Conservation (phyloP, 2,888 invertebrate species). For the Rhyacophila evoluta region DNA sequence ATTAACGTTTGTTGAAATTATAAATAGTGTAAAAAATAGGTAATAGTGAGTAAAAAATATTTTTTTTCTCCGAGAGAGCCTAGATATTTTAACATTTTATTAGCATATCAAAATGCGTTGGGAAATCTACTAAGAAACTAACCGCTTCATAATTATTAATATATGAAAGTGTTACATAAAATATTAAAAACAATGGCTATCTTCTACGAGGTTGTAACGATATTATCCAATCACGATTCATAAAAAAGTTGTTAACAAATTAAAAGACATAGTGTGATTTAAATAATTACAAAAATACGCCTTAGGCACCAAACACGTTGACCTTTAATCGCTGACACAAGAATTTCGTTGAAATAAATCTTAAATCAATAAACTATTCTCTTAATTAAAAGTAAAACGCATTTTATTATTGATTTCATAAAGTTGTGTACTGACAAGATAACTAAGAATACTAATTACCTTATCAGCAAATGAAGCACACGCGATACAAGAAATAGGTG, state of each 20-base stretch:
- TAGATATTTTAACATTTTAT: too few species aligned
- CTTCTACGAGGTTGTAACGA: neutral
- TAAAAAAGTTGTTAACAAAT: slow-evolving; percentile 19
- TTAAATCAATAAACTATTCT: neutral
- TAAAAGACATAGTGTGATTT: slow-evolving; percentile 16
- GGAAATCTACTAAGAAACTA: too few species aligned
- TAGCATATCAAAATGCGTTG: too few species aligned
- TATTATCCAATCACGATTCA: slow-evolving; percentile 14
- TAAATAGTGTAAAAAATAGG: too few species aligned
- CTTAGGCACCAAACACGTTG: neutral
- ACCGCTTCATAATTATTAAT: too few species aligned
- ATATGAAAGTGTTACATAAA: neutral
- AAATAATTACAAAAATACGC: slow-evolving; percentile 15
- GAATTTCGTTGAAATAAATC: neutral
- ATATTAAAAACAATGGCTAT: slow-evolving; percentile 3
- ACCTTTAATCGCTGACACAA: neutral
- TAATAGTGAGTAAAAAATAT: too few species aligned
- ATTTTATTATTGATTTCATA: neutral
- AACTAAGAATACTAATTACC: too few species aligned
- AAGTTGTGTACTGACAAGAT: neutral
- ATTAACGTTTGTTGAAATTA: too few species aligned
- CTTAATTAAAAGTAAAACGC: neutral
- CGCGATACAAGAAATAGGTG: too few species aligned
- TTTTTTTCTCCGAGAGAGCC: too few species aligned
- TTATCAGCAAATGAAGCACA: too few species aligned